Evolutionary conservation across 2,888 invertebrate species (phyloP), one percentile per base, ranked within the genome.

Genomic region (Lithophane ornitopus): DNA sequence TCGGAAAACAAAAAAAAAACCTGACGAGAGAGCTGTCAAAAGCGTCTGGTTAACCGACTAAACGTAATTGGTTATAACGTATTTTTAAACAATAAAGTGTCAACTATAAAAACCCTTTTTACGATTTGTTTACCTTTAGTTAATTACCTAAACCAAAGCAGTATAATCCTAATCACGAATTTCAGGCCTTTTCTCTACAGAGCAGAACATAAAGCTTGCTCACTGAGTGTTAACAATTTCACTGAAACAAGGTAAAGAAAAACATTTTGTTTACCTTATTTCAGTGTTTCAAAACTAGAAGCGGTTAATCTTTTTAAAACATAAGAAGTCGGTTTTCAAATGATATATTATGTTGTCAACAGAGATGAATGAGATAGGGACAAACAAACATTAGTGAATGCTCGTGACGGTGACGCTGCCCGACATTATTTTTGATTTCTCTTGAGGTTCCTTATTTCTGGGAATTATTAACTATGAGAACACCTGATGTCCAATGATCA

Each of bases 401-500:
- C 67, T 76, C 70, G 70, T 46, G 52, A 67, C 62, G 65, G 71
- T 39, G 59, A 65, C 62, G 62, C 19, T 75, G 49, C 12, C 41
- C 39, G n/a, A 59, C 49, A 44, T 82, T 87, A 85, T 82, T 87
- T 49, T 70, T 83, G 74, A 87, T 85, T 87, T 72, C 80, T 70
- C 77, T 56, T n/a, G 83, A 59, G 85, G 34, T 41, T 65, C 34
- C 12, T 39, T 59, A 26, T 73, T 82, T 65, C 70, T 46, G 52
- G 34, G 4, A 68, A 77, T 14, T 19, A 54, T 34, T 26, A 34
- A 39, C n/a, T 14, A 3, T 54, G 1, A 39, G 26, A 46, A 16
- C 16, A 52, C 16, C 44, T n/a, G n/a, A n/a, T n/a, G n/a, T n/a
- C n/a, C n/a, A n/a, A n/a, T n/a, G n/a, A n/a, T n/a, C n/a, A n/a